phyloP scores from a whole-genome alignment of 64 coral and sea anemone genomes.

The Astreopora myriophthalma region DNA sequence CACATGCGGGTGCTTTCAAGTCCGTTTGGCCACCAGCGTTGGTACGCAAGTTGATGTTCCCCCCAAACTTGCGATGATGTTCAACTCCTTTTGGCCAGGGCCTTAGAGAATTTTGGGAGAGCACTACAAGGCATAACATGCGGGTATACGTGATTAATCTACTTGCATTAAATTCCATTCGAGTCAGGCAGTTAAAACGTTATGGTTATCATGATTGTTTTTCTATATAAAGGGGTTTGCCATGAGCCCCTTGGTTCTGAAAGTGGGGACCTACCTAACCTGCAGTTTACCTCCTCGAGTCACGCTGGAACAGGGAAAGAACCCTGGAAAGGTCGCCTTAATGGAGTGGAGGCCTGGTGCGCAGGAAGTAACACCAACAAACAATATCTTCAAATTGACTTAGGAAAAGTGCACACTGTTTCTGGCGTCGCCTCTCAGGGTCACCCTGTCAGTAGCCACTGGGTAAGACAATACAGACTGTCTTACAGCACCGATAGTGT shows the following conservation, averaged over 20 bases:
- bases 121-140: too few relatives aligned
- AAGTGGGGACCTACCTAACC: not conserved
- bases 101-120: too few relatives aligned
- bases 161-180: too few relatives aligned
- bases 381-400: conserved; percentile 66
- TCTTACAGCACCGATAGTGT: conserved; percentile 30
- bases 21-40: too few relatives aligned
- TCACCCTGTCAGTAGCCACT: not conserved
- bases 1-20: too few relatives aligned
- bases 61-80: too few relatives aligned
- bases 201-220: too few relatives aligned
- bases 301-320: not conserved
- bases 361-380: conserved; percentile 14
- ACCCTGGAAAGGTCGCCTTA: not conserved
- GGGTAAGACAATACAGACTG: conserved; percentile 49
- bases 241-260: not conserved
- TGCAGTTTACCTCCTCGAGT: conserved; percentile 8
- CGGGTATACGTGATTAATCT: too few relatives aligned
- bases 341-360: conserved; percentile 45
- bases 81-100: too few relatives aligned
- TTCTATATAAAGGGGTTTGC: not conserved
- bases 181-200: too few relatives aligned
- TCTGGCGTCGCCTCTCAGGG: conserved; percentile 57
- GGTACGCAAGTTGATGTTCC: too few relatives aligned
- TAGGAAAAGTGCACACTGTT: conserved; percentile 13